These are phyloP conservation scores for Vulpes lagopus DNA, from an alignment of 2,113 vertebrate species.

Conservation along the genomic window DNA sequence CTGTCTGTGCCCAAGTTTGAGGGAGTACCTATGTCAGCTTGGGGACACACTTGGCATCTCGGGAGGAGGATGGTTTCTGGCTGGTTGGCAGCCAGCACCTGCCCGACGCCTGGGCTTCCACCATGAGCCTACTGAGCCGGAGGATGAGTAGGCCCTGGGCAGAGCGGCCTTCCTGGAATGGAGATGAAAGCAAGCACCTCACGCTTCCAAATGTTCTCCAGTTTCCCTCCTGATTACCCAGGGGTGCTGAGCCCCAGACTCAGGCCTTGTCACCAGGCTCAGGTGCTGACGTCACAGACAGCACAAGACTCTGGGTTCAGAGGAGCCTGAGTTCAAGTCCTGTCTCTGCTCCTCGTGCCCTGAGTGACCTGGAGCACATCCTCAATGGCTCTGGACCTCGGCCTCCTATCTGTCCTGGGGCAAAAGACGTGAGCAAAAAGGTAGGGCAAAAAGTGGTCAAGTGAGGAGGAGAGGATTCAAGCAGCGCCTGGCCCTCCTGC, in stretches of 20 bases:
- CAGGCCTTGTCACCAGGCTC: neutral
- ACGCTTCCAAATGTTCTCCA: rapidly evolving
- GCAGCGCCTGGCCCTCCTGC: neutral
- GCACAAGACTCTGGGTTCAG: neutral
- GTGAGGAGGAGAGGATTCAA: neutral
- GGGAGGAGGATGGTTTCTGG: rapidly evolving
- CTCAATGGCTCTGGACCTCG: neutral
- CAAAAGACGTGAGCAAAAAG: neutral
- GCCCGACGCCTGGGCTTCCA: neutral
- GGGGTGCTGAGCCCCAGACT: neutral
- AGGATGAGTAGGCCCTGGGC: rapidly evolving
- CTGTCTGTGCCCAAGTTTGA: neutral
- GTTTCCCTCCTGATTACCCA: neutral
- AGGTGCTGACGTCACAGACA: neutral
- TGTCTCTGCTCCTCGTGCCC: neutral
- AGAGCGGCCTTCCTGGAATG: neutral
- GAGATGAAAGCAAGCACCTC: neutral
- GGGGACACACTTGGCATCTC: neutral
- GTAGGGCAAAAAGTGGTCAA: neutral
- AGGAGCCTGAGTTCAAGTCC: neutral
- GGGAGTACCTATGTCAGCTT: rapidly evolving
- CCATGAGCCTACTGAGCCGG: rapidly evolving
- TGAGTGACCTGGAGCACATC: neutral
- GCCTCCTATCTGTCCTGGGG: neutral
- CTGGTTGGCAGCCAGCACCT: neutral